phyloP scores from a whole-genome alignment of 1,140 invertebrate species.

The Phenacoccus solenopsis region DNA sequence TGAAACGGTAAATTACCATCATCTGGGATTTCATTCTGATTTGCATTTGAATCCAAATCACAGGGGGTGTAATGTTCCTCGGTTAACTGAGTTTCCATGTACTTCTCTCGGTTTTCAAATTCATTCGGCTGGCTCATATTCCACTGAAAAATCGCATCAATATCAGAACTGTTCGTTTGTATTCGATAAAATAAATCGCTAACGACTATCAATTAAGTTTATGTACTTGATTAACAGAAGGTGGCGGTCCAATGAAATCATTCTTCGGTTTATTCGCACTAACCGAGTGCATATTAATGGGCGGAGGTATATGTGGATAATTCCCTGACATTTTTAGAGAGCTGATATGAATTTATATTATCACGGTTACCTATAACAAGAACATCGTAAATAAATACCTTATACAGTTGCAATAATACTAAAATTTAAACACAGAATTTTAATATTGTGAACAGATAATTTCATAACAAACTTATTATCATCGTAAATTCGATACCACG shows the following conservation, averaged over 20 bases:
- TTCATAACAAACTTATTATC: too few relatives aligned
- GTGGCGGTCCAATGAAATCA: background rate
- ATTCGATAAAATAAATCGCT: too few relatives aligned
- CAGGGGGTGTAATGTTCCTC: background rate
- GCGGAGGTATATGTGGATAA: background rate
- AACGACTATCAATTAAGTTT: background rate
- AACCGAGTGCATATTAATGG: background rate
- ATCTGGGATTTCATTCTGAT: background rate
- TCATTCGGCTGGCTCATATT: background rate
- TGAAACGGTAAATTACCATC: background rate
- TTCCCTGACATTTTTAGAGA: background rate
- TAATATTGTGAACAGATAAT: too few relatives aligned
- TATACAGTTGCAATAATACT: too few relatives aligned
- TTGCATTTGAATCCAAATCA: background rate
- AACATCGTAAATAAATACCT: too few relatives aligned
- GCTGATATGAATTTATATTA: background rate
- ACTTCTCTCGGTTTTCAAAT: background rate
- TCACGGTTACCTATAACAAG: background rate
- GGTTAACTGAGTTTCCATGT: slow-evolving; percentile 5
- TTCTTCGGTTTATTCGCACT: background rate
- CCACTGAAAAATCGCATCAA: background rate
- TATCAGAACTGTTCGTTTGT: too few relatives aligned
- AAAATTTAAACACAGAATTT: too few relatives aligned
- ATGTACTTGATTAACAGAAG: background rate
- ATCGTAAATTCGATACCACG: too few relatives aligned